Conservation (phyloP, 2,797 vertebrate genomes). For the Siniperca obscura region DNA sequence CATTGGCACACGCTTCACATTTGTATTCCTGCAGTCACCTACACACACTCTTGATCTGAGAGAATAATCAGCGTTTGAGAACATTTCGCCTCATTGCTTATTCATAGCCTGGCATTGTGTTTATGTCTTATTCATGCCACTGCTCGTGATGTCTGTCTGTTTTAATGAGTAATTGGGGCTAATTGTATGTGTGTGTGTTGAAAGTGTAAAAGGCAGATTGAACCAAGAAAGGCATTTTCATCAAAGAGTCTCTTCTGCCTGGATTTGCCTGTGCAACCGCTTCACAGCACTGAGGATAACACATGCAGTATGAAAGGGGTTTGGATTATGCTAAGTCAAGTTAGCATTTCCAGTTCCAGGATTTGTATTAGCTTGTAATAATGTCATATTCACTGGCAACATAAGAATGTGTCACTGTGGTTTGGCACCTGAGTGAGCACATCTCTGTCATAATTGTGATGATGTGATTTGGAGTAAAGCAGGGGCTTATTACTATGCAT, state of each 20-base stretch:
- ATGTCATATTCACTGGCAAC: slow-evolving; percentile 38
- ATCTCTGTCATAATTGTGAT: slow-evolving; percentile 50
- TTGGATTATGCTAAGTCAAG: slow-evolving; percentile 61
- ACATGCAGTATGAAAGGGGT: slow-evolving; percentile 36
- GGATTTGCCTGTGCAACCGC: slow-evolving; percentile 33
- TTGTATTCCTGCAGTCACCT: slow-evolving; percentile 67
- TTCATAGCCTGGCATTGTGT: slow-evolving; percentile 76
- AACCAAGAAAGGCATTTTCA: slow-evolving; percentile 67
- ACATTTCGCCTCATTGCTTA: slow-evolving; percentile 78
- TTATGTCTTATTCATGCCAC: slow-evolving; percentile 74
- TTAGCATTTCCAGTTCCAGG: slow-evolving; percentile 37
- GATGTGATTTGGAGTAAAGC: slow-evolving; percentile 51
- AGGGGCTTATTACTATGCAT: slow-evolving; percentile 32
- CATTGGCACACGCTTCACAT: slow-evolving; percentile 24
- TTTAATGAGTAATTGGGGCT: slow-evolving; percentile 76
- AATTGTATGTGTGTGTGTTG: slow-evolving; percentile 66
- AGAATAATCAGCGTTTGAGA: slow-evolving; percentile 75
- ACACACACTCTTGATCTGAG: slow-evolving; percentile 68
- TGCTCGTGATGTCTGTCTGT: slow-evolving; percentile 69
- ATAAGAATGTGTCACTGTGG: slow-evolving; percentile 35
- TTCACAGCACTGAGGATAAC: slow-evolving; percentile 33
- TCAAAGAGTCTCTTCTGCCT: slow-evolving; percentile 28
- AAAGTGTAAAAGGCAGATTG: slow-evolving; percentile 60
- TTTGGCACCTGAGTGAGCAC: slow-evolving; percentile 58
- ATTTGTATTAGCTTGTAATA: slow-evolving; percentile 53